Percentiles rank a stretch among this genome's conserved stretches.
Evolutionary conservation across 2,888 invertebrate species (phyloP).

Genomic region (Endomychus coccineus): DNA sequence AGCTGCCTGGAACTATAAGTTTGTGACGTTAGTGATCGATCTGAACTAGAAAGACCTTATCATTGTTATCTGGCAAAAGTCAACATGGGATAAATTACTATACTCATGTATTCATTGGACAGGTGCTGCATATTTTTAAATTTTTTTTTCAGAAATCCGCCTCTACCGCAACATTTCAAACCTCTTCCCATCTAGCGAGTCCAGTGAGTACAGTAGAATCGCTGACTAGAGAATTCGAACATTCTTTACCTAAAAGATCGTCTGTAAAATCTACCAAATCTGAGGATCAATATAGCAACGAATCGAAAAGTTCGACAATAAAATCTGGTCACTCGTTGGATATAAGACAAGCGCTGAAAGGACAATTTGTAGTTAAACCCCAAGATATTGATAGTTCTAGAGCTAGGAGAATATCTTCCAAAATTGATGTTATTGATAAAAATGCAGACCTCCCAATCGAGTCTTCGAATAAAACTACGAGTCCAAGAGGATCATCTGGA

Average conservation of each 20-base stretch:
- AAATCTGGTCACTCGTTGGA: constrained; percentile 37
- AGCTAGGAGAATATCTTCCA: constrained; percentile 47
- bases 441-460: constrained; percentile 3
- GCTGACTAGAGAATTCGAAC: constrained; percentile 73
- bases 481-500: constrained; percentile 46
- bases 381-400: constrained; percentile 61
- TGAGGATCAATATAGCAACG: constrained; percentile 12
- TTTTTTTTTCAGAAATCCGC: constrained; percentile 32
- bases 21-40: no score
- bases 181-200: constrained; percentile 53
- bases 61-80: no score
- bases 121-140: constrained; percentile 8
- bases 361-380: constrained; percentile 55
- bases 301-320: constrained; percentile 28
- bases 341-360: constrained; percentile 42
- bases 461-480: constrained; percentile 9
- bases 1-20: no score
- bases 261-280: constrained; percentile 21
- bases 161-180: constrained; percentile 28
- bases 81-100: no score
- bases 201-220: constrained; percentile 75
- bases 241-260: constrained; percentile 56
- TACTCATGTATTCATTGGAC: no score
- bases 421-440: constrained; percentile 6
- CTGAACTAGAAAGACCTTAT: no score